Percentiles rank a stretch among this genome's conserved stretches.
Conservation (phyloP, 2,888 invertebrate species). For the Chrysotoxum bicinctum region DNA sequence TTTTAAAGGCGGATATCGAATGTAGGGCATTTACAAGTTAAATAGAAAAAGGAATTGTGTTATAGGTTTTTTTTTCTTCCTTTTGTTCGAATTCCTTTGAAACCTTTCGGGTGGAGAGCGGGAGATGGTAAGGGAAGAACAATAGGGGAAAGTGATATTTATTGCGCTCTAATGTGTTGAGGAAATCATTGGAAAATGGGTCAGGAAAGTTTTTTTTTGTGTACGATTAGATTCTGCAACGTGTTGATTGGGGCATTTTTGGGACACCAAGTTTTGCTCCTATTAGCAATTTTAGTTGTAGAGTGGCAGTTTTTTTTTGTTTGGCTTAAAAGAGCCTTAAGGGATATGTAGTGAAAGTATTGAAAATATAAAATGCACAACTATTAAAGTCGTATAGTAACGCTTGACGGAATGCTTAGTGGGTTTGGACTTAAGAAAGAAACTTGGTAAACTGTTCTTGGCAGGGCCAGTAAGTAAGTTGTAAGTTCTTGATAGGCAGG, state of each 20-base stretch:
- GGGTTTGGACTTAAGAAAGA: too few relatives aligned
- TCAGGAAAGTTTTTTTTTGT: constrained; percentile 54
- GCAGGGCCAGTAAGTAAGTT: too few relatives aligned
- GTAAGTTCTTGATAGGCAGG: too few relatives aligned
- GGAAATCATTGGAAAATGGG: constrained; percentile 27
- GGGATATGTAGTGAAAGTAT: not conserved
- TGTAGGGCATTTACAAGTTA: constrained; percentile 58
- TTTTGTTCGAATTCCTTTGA: not conserved
- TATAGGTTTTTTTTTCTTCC: constrained; percentile 12
- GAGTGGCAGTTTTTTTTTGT: not conserved
- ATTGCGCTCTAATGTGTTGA: constrained; percentile 58
- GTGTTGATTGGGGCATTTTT: constrained; percentile 60
- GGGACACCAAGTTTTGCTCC: not conserved
- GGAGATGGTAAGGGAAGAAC: not conserved
- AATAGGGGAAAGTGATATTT: constrained; percentile 63
- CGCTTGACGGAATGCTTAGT: too few relatives aligned
- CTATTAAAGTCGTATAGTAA: too few relatives aligned
- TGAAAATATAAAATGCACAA: not conserved
- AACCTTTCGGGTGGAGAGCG: not conserved
- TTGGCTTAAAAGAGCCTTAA: not conserved
- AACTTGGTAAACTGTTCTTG: too few relatives aligned
- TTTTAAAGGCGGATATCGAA: constrained; percentile 46
- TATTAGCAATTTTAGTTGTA: not conserved
- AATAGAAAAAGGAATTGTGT: constrained; percentile 47
- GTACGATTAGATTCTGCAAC: too few relatives aligned